Base-by-base conservation (phyloP, 92 coral and sea anemone species). In the Parazoanthus darwini region DNA sequence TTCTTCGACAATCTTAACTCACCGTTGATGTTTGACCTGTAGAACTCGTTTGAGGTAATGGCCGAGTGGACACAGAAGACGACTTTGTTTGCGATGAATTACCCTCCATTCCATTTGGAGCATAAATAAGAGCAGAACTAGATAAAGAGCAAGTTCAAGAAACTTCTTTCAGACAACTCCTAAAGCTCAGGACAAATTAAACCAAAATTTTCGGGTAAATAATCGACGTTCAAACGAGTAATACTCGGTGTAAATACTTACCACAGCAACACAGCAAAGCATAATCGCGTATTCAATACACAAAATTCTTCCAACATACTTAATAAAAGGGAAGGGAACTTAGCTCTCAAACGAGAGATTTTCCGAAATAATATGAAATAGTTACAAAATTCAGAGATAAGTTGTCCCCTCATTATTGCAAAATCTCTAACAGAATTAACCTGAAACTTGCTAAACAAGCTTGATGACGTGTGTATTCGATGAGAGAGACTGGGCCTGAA, bases 281-380 rank as follows among this genome's bases (percentile, higher is more conserved):
- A 68, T 0, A 43, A 35, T 38, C 65, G 29, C 44, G 38, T 84
- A 84, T 56, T 66, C 58, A 84, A 1, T 71, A 70, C 71, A 84
- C 33, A 84, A 84, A n/a, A 46, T 15, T 5, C 22, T 48, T 33
- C 39, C 70, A 84, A 43, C 87, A 84, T 84, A 25, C 26, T 71
- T 71, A 50, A 71, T 26, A 2, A 46, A 70, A 2, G 23, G 10
- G 25, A 18, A 33, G 42, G 16, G 63, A 35, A 25, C 87, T 71
- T 58, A 84, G 79, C 46, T 48, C 87, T 84, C 37, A 84, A 35
- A 8, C 87, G 87, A 70, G 87, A 70, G 66, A 84, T 84, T 84
- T 84, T 84, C 48, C 87, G 87, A 71, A 84, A 84, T 50, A 84
- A 84, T 26, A 48, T 67, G 56, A 84, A 84, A 71, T 84, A 84